phyloP scores from a whole-genome alignment of 1,140 invertebrate genomes.

The Drosophila pruinosa region DNA sequence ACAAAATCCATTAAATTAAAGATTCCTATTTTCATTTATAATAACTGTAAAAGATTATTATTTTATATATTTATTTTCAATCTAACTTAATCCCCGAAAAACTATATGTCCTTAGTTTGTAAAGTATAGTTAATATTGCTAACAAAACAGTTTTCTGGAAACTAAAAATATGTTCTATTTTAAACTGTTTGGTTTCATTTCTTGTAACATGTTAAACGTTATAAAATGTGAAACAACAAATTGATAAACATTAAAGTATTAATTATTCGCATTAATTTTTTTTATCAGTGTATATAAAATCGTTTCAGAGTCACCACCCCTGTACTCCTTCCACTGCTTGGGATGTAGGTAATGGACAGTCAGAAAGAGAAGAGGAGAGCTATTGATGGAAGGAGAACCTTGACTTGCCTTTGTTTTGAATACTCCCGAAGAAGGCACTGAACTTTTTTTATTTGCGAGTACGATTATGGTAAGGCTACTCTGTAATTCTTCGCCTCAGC shows the following conservation, averaged over 20 bases:
- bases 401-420: conserved; percentile 69
- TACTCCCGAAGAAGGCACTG: conserved; percentile 47
- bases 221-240: no score
- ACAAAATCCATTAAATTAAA: background rate
- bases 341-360: conserved; percentile 8
- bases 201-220: no score
- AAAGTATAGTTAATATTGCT: no score
- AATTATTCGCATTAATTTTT: background rate
- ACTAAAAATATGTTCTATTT: no score
- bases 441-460: conserved; percentile 49
- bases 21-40: background rate
- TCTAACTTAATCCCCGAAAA: no score
- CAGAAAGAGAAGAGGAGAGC: background rate
- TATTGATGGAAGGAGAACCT: conserved; percentile 41
- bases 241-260: no score
- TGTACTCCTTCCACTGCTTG: conserved; percentile 23
- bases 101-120: no score
- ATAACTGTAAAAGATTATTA: no score
- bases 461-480: background rate
- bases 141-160: no score
- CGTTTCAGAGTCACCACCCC: conserved; percentile 1
- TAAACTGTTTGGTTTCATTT: no score
- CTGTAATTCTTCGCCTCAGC: background rate
- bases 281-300: conserved; percentile 1
- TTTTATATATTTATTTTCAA: no score